Conservation (phyloP, 1,140 invertebrate genomes). For the Potamilus streckersoni region DNA sequence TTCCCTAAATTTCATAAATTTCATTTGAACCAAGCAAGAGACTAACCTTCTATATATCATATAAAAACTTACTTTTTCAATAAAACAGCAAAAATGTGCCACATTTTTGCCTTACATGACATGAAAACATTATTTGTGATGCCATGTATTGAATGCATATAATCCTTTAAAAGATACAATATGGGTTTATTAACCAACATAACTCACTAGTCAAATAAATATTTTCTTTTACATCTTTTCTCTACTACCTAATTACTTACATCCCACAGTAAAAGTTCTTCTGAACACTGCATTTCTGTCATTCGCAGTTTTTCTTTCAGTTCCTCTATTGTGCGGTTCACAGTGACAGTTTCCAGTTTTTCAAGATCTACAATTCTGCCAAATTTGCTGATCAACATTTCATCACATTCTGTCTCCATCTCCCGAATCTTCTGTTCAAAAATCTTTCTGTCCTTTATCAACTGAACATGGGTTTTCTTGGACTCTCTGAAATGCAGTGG, state of each 20-base stretch:
- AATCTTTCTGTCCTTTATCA: conserved; percentile 64
- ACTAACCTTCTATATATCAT: no score
- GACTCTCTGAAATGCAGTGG: conserved; percentile 53
- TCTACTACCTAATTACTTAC: conserved; percentile 36
- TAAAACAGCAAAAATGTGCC: no score
- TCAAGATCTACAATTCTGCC: conserved; percentile 65
- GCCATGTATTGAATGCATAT: no score
- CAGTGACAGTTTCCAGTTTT: conserved; percentile 65
- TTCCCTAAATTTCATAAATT: no score
- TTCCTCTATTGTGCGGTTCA: conserved; percentile 66
- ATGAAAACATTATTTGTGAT: no score
- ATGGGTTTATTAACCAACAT: no score
- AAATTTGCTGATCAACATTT: conserved; percentile 67
- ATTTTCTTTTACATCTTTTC: neutral
- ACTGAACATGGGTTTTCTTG: conserved; percentile 62
- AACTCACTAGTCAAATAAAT: no score
- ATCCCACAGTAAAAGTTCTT: conserved; percentile 51
- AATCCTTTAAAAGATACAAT: no score
- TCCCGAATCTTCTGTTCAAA: conserved; percentile 62
- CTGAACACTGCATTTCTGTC: conserved; percentile 55
- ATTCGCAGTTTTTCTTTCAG: conserved; percentile 63
- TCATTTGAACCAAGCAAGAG: no score
- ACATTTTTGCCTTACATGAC: no score
- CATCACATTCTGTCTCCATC: conserved; percentile 62
- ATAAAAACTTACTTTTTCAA: no score